phyloP scores from a whole-genome alignment of 1,140 invertebrate genomes.

The Atta cephalotes region DNA sequence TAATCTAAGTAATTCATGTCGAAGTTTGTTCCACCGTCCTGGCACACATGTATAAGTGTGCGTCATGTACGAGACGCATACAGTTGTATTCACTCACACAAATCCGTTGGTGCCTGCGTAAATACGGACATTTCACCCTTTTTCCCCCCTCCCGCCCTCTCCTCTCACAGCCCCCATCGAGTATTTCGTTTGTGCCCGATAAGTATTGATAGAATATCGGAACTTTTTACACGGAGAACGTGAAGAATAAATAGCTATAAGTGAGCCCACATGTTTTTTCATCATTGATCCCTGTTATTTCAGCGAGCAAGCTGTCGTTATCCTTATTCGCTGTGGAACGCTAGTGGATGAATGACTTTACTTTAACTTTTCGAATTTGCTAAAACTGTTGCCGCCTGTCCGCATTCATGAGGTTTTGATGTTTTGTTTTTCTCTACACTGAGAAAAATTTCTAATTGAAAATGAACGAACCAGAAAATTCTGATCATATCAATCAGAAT shows the following conservation, averaged over 20 bases:
- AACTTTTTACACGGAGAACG: slow-evolving; percentile 15
- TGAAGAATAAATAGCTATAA: neutral
- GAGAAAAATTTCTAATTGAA: no score
- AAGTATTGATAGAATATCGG: slow-evolving; percentile 39
- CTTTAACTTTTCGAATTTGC: neutral
- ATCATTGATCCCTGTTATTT: neutral
- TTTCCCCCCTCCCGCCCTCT: neutral
- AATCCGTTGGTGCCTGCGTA: slow-evolving; percentile 28
- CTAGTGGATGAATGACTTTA: neutral
- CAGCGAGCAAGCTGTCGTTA: neutral
- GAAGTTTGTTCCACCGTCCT: slow-evolving; percentile 80
- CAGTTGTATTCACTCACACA: neutral
- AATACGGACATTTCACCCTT: slow-evolving; percentile 35
- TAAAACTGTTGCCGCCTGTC: neutral
- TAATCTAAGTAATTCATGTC: slow-evolving; percentile 85
- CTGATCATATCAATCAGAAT: no score
- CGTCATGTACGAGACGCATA: slow-evolving; percentile 9
- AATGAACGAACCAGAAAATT: no score
- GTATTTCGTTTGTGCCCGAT: slow-evolving; percentile 16
- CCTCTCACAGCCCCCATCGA: neutral
- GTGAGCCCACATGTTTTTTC: slow-evolving; percentile 18
- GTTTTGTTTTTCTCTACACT: neutral
- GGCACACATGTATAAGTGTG: slow-evolving; percentile 57
- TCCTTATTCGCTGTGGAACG: neutral
- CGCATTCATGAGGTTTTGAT: neutral